A percentile compares a stretch with the other conserved stretches of the same genome.
Evolutionary conservation across 2,113 vertebrate genomes (phyloP).

Genomic region (Hucho hucho): DNA sequence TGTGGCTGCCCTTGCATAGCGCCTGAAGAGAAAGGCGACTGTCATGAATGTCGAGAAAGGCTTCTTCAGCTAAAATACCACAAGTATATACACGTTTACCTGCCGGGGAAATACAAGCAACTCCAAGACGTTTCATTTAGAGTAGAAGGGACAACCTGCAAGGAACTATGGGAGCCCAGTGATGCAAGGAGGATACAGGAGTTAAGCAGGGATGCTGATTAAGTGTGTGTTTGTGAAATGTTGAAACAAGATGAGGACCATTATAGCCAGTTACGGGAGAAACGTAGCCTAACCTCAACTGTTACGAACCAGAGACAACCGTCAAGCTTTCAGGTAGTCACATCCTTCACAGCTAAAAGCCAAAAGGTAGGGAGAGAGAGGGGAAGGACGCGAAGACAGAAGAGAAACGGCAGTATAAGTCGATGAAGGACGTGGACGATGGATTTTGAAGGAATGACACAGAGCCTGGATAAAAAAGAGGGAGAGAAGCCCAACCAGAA

Average conservation of each 20-base stretch:
- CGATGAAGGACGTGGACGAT: background rate
- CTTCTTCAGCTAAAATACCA: no score
- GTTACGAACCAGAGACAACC: background rate
- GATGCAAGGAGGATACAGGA: constrained; percentile 22
- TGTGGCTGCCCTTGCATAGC: constrained; percentile 58
- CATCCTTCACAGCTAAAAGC: background rate
- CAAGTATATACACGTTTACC: no score
- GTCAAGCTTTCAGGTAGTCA: background rate
- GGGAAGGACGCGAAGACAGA: constrained; percentile 11
- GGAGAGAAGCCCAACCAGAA: background rate
- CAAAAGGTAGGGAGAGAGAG: background rate
- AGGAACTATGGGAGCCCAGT: background rate
- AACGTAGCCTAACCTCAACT: background rate
- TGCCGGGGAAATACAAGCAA: background rate
- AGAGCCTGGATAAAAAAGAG: background rate
- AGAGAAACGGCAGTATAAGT: background rate
- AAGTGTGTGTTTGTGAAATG: background rate
- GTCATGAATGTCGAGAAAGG: no score
- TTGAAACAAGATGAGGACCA: background rate
- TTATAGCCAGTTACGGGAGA: background rate
- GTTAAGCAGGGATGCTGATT: constrained; percentile 38
- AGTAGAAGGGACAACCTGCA: constrained; percentile 18
- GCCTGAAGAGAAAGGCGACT: constrained; percentile 45
- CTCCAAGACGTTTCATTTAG: background rate
- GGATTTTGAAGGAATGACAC: background rate